Evolutionary conservation across 2,113 vertebrate species (phyloP).

Genomic region (Crotalus horridus): DNA sequence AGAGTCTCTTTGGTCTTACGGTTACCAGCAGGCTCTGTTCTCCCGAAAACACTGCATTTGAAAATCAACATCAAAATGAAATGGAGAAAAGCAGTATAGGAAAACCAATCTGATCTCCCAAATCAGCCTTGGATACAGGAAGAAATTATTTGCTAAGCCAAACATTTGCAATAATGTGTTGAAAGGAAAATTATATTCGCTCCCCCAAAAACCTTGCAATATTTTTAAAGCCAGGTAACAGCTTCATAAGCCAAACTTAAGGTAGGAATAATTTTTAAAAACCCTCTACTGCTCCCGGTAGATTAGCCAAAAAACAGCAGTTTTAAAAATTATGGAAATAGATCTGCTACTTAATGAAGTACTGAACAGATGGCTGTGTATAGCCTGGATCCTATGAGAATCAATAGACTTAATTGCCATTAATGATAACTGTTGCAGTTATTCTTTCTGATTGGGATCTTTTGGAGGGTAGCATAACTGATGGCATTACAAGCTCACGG

Average conservation of each 20-base stretch:
- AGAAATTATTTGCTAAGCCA: background rate
- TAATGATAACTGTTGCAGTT: slow-evolving; percentile 10
- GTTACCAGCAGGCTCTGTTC: background rate
- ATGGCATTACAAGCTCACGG: background rate
- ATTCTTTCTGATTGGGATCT: background rate
- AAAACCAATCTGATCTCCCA: background rate
- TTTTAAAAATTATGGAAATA: background rate
- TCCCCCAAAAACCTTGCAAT: background rate
- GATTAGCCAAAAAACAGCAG: background rate
- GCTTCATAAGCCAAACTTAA: background rate
- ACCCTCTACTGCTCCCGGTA: accelerated
- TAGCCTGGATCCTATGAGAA: background rate
- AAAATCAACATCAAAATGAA: background rate
- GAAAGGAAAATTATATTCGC: background rate
- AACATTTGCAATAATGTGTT: background rate
- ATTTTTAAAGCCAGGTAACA: background rate
- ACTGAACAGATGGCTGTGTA: background rate
- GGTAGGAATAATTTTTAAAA: background rate
- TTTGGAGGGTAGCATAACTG: background rate
- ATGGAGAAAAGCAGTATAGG: background rate
- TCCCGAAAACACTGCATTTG: background rate
- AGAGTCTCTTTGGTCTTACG: background rate
- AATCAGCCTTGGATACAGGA: background rate
- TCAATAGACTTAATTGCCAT: background rate
- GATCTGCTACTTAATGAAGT: background rate